A percentile compares a stretch with the other conserved stretches of the same genome.
Conservation (phyloP, 2,797 vertebrate species). For the Graptemys geographica region DNA sequence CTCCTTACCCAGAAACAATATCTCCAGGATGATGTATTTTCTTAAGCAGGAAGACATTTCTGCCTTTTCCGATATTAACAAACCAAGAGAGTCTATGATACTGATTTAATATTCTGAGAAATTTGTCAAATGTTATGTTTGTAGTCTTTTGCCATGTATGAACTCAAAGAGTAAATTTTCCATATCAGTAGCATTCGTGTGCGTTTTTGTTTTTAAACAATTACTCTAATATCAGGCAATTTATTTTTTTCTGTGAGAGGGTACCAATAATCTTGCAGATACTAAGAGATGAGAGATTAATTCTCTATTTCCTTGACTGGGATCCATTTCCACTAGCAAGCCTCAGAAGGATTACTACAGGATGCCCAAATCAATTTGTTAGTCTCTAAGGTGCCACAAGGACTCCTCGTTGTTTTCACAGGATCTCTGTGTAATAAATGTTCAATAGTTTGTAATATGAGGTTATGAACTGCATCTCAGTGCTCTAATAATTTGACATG, state of each 20-base stretch:
- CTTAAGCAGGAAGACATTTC: not conserved
- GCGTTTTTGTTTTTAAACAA: rapidly evolving
- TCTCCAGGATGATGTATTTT: not conserved
- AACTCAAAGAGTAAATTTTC: not conserved
- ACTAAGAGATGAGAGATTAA: not conserved
- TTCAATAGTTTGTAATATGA: not conserved
- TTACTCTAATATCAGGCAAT: not conserved
- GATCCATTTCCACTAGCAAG: not conserved
- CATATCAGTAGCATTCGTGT: not conserved
- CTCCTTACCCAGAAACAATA: not conserved
- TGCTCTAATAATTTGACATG: not conserved
- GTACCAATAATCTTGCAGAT: not conserved
- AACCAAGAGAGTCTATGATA: not conserved
- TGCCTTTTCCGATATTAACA: not conserved
- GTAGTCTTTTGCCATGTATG: not conserved
- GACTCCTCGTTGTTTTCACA: not conserved
- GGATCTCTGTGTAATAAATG: not conserved
- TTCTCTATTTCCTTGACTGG: not conserved
- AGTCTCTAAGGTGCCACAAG: too few relatives aligned
- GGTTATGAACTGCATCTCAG: not conserved
- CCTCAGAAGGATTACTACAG: not conserved
- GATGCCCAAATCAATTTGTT: not conserved
- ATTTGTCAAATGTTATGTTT: not conserved
- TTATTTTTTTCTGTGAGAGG: constrained; percentile 18
- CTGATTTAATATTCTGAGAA: not conserved